Evolutionary conservation across 2,797 vertebrate species (phyloP).

Genomic region (Acipenser transmontanus): DNA sequence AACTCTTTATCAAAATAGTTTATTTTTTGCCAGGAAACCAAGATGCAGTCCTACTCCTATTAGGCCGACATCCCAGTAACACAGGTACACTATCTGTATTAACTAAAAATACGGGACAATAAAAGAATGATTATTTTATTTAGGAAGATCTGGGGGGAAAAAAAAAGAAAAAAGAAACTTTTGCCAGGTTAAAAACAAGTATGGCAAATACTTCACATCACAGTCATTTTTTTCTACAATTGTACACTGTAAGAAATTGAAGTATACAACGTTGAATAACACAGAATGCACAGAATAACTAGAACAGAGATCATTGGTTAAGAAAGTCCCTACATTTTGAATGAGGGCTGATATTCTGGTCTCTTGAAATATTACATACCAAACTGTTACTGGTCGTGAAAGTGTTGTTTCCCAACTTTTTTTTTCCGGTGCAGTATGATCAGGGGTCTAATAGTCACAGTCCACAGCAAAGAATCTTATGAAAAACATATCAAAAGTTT

Average conservation of each 20-base stretch:
- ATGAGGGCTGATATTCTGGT: neutral
- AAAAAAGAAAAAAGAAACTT: conserved; percentile 34
- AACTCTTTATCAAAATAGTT: conserved; percentile 98
- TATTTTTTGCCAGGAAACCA: conserved; percentile 79
- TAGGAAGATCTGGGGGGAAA: conserved; percentile 41
- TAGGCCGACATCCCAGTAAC: conserved; percentile 54
- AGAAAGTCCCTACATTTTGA: conserved; percentile 15
- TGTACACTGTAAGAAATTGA: conserved; percentile 45
- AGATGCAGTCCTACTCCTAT: conserved; percentile 44
- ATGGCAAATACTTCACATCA: conserved; percentile 55
- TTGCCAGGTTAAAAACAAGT: conserved; percentile 31
- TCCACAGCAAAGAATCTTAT: conserved; percentile 8
- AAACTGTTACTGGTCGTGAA: too few relatives aligned
- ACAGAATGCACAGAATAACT: conserved; percentile 24
- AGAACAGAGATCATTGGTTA: conserved; percentile 24
- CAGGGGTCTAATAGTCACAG: neutral
- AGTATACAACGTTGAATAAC: conserved; percentile 26
- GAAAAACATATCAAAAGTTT: conserved; percentile 26
- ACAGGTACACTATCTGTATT: conserved; percentile 46
- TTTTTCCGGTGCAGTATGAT: neutral
- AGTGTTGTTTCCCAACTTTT: neutral
- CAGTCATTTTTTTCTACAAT: conserved; percentile 37
- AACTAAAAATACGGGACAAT: conserved; percentile 74
- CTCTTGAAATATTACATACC: neutral
- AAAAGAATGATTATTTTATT: conserved; percentile 40